Base-by-base conservation (phyloP, 2,797 vertebrate genomes). In the Vespertilio murinus region DNA sequence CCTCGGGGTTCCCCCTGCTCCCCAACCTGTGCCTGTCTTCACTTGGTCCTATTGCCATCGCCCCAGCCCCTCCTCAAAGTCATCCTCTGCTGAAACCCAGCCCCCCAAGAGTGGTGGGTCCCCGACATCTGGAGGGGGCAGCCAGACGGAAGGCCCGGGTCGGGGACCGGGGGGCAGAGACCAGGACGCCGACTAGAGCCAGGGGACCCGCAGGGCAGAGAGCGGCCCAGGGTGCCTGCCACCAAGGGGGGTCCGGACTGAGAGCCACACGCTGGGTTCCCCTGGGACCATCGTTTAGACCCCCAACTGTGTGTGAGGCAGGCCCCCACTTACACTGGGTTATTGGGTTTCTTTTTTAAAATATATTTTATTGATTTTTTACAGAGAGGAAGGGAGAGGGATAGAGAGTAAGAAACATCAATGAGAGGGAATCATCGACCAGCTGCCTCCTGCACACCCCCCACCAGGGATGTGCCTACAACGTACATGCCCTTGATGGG, bases 191-290 rank as follows among this genome's bases (percentile, higher is more conserved):
- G 59, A 42, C 17, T 13, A 6, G 38, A 42, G 6, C 20, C 56
- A 54, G 69, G 20, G 5, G 11, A 6, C 20, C 25, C 16, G 2
- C 35, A 6, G n/a, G 52, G 56, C 65, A 40, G 23, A 28, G 23
- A 30, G 23, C 1, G 1, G 16, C 6, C 35, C 5, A 28, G 33
- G 33, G 30, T 25, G 47, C 87, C 74, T 40, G 20, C 30, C 67
- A 2, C n/a, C 3, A 3, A 0, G 8, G 6, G 0, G 0, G 4
- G 61, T 25, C 0, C 4, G 30, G 42, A 3, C 77, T 0, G n/a
- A 54, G 13, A 16, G 28, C 2, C n/a, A 13, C 73, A 10, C 38
- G 42, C 3, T 1, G 5, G 54, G 38, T 10, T 28, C 42, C 65
- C 18, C 28, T 0, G 10, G 71, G 45, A 38, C 28, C 85, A 74